Base-by-base conservation (phyloP, 2,797 vertebrate species). In the Pangasius sanitwongsei region DNA sequence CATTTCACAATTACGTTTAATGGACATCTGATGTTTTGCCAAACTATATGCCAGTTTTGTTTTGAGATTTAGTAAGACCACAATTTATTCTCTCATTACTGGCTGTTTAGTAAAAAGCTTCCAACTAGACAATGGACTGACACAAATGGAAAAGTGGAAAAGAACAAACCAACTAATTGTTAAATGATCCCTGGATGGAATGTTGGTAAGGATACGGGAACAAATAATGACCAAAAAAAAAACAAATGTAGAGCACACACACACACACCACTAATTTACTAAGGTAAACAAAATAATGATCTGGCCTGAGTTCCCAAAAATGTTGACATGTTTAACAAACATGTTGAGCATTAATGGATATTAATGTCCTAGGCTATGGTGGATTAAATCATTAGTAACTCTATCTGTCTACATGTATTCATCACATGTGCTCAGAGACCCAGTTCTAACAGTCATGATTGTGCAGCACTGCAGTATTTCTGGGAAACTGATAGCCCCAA, bases 151-250 rank as follows among this genome's bases (percentile, higher is more conserved):
- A 86, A 80, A 50, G 0, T 9, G 20, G 3, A 31, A 83, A 80
- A 50, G 0, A 12, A 61, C 18, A 59, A 78, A 83, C 25, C 12
- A 83, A 37, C 34, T 63, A 23, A 63, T 34, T 2, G 41, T 87
- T 74, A 61, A 57, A 84, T 7, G 48, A 86, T 88, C 23, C 28
- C 88, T 70, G 48, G 63, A 57, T 88, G 91, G 91, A 93, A 93
- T 91, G 89, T 91, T 57, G 63, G 88, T 85, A 83, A 87, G 11
- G 61, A 91, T 72, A 88, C 48, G 87, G 37, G 48, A 84, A 44
- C n/a, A 91, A 78, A 77, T 23, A 81, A 90, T 34, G 8, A 48
- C 31, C 83, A 75, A 61, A 87, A 69, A 85, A 25, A 75, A 55
- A 34, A 34, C 34, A 34, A 77, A 78, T 78, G 28, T 34, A 31